Evolutionary conservation across 2,797 vertebrate species (phyloP).

Genomic region (Kryptolebias ocellatus): DNA sequence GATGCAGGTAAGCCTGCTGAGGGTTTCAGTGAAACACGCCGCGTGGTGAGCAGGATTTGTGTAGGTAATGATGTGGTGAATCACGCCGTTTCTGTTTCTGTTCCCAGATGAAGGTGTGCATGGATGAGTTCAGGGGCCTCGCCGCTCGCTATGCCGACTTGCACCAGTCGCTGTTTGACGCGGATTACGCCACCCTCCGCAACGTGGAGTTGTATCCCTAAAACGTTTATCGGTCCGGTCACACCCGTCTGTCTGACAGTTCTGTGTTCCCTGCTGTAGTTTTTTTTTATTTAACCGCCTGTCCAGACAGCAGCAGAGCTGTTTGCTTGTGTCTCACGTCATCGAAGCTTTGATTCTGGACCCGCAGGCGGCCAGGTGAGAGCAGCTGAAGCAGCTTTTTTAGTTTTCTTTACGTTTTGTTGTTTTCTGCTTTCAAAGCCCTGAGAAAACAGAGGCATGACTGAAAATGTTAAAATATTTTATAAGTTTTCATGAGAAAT

Average conservation of each 20-base stretch:
- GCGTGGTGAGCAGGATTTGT: background rate
- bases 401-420: no score
- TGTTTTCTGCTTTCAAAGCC: background rate
- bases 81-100: background rate
- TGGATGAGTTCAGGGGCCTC: constrained; percentile 94
- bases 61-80: background rate
- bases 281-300: constrained; percentile 66
- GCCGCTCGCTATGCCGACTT: constrained; percentile 92
- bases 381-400: background rate
- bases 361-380: constrained; percentile 92
- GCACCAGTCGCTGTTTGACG: constrained; percentile 97
- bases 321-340: constrained; percentile 93
- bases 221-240: background rate
- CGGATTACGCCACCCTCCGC: constrained; percentile 92
- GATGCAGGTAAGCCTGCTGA: constrained; percentile 83
- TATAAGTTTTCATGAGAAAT: background rate
- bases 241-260: no score
- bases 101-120: constrained; percentile 93
- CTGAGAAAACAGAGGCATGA: background rate
- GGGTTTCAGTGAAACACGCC: no score
- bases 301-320: constrained; percentile 95
- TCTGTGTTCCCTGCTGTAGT: background rate
- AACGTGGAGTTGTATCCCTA: constrained; percentile 97
- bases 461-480: background rate
- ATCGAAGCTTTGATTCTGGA: constrained; percentile 96